Evolutionary conservation across 2,888 invertebrate species (phyloP).

Genomic region (Dicyrtomina minuta): DNA sequence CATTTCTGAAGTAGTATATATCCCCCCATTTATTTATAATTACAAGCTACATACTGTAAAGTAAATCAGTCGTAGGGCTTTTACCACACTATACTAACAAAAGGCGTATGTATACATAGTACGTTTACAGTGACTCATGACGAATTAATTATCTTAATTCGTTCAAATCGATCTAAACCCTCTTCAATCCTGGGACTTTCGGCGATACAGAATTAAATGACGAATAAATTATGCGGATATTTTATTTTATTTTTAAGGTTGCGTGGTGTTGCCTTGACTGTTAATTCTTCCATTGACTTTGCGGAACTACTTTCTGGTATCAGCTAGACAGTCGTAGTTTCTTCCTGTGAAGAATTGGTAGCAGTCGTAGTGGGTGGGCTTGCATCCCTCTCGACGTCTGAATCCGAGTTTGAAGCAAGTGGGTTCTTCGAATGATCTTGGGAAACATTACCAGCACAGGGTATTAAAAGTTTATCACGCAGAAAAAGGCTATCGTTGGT

Average conservation of each 20-base stretch:
- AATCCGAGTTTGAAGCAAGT: constrained; percentile 16
- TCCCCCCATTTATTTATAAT: no score
- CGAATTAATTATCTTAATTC: no score
- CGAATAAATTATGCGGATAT: constrained; percentile 15
- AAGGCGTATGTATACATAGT: no score
- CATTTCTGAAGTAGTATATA: no score
- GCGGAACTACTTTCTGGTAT: no score
- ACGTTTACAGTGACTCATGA: no score
- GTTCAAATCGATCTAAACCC: neutral
- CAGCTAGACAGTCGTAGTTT: constrained; percentile 18
- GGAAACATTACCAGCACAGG: constrained; percentile 56
- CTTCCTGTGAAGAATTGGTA: constrained; percentile 15
- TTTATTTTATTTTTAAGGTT: neutral
- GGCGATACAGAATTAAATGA: constrained; percentile 4
- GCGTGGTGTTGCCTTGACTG: constrained; percentile 11
- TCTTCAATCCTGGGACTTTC: constrained; percentile 4
- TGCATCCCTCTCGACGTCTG: neutral
- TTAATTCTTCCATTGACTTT: neutral
- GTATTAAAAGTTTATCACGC: constrained; percentile 83
- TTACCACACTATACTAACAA: no score
- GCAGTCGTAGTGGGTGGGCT: constrained; percentile 12
- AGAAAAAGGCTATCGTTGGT: constrained; percentile 91
- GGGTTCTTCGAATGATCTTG: neutral
- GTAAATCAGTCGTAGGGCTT: no score
- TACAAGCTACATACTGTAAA: no score